phyloP scores from a whole-genome alignment of 2,888 invertebrate species.

The Orthosia incerta region DNA sequence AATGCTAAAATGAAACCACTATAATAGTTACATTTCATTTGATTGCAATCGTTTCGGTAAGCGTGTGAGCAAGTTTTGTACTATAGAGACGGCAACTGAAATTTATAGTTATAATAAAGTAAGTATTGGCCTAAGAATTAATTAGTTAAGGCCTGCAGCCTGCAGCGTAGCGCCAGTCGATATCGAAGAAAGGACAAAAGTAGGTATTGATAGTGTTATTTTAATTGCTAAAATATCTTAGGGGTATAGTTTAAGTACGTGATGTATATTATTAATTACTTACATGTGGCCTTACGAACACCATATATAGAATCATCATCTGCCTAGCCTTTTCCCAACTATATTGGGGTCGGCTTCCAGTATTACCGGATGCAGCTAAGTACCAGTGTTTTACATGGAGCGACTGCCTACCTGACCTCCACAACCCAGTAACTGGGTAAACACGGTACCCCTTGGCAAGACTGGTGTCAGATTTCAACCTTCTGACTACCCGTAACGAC shows the following conservation, averaged over 20 bases:
- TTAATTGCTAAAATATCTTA: constrained; percentile 6
- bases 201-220: too few relatives aligned
- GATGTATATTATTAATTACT: background rate
- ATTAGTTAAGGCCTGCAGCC: constrained; percentile 22
- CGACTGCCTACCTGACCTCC: too few relatives aligned
- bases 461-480: too few relatives aligned
- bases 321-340: too few relatives aligned
- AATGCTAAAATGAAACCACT: background rate
- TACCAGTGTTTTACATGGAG: too few relatives aligned
- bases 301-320: too few relatives aligned
- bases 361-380: too few relatives aligned
- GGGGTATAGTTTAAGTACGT: background rate
- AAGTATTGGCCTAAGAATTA: constrained; percentile 23
- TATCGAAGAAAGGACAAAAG: background rate
- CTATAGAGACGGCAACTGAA: constrained; percentile 19
- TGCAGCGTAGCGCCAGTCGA: constrained; percentile 7
- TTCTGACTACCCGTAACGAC: too few relatives aligned
- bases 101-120: constrained; percentile 36
- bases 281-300: background rate
- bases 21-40: constrained; percentile 48
- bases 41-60: constrained; percentile 50
- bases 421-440: too few relatives aligned
- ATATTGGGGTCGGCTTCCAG: too few relatives aligned
- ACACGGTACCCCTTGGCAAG: too few relatives aligned
- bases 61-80: constrained; percentile 6